phyloP scores from a whole-genome alignment of 2,113 vertebrate genomes.

The Cichladusa arquata region DNA sequence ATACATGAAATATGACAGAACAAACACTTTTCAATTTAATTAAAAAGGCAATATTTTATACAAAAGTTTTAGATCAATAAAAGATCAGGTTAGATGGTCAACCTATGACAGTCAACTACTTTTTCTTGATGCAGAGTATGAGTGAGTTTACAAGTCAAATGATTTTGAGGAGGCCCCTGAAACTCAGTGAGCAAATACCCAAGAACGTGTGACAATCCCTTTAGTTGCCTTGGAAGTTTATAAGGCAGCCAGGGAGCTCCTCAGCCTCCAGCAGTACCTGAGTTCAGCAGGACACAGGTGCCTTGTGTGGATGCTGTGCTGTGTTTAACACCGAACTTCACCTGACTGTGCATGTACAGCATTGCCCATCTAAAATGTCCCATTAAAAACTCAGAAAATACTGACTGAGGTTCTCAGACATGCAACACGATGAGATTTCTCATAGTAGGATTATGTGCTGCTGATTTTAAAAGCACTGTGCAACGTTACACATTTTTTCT shows the following conservation, averaged over 20 bases:
- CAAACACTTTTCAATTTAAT: not conserved
- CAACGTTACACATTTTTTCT: not conserved
- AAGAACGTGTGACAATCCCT: not conserved
- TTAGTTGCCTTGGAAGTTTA: no score
- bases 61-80: not conserved
- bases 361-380: not conserved
- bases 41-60: not conserved
- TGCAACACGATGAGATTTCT: fast-evolving
- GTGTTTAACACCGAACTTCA: fast-evolving
- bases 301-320: fast-evolving
- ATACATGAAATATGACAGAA: not conserved
- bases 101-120: not conserved
- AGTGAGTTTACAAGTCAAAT: not conserved
- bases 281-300: fast-evolving
- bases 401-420: not conserved
- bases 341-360: fast-evolving
- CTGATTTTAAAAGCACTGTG: not conserved
- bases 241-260: no score
- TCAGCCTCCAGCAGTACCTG: fast-evolving
- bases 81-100: not conserved
- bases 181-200: not conserved
- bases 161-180: not conserved
- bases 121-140: not conserved
- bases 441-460: not conserved
- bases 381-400: not conserved